Evolutionary conservation across 2,888 invertebrate genomes (phyloP), one percentile per base, ranked within the genome.

Genomic region (Sepioteuthis lessoniana): DNA sequence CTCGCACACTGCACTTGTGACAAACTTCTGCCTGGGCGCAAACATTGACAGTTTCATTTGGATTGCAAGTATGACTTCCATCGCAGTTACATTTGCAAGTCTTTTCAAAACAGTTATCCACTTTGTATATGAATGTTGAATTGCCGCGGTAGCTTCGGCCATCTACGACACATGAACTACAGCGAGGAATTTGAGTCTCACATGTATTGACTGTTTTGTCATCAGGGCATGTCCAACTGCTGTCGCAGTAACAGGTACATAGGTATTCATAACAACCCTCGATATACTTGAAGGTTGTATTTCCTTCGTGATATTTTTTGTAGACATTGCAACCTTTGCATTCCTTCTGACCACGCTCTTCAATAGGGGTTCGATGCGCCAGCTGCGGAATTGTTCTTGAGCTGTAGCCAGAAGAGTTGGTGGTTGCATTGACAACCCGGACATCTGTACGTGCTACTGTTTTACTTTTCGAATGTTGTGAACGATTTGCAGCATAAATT

Each of bases 131-230:
- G 60, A 94, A 94, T 16, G 90, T 55, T 35, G 93, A 90, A 55
- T 94, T 94, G 13, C 95, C 93, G 0, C 95, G 95, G 93, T 96
- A 95, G 0, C 94, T 60, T 8, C 94, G 94, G 0, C 95, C 95
- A 25, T 96, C 95, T 0, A 96, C 95, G 31, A 94, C 94, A 93
- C 96, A 96, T 90, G 95, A 95, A 35, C 94, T 94, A 94, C 96
- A 96, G 10, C 94, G 93, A 94, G 90, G 94, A 94, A 8, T 91
- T 55, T 46, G 31, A 19, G 37, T 35, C 94, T 95, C 95, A 93
- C 95, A 95, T 5, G 95, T 95, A 93, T 95, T 95, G 2, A 94
- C 94, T 5, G 95, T 95, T 42, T 95, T 94, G 4, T 95, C 95
- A 60, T 95, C 94, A 13, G 94, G 93, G 94, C 96, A 96, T 38